Evolutionary conservation across 1,140 invertebrate species (phyloP).

Genomic region (Heliconius eleuchia): DNA sequence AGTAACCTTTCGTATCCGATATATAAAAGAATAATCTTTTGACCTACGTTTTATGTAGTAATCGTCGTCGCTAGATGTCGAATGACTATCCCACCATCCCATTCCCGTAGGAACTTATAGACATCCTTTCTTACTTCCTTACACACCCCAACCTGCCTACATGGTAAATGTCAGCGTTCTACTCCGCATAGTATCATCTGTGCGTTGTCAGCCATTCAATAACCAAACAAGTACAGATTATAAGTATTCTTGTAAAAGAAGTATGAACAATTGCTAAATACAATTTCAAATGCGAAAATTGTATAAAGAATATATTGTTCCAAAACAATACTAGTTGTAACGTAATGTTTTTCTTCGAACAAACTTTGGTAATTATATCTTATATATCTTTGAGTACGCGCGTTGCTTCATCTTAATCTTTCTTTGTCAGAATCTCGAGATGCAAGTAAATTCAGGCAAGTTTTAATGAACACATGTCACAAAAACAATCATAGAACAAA

Average conservation of each 20-base stretch:
- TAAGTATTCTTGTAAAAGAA: background rate
- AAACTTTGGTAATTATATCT: conserved; percentile 4
- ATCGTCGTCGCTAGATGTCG: too few species aligned
- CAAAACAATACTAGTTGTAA: background rate
- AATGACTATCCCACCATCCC: too few species aligned
- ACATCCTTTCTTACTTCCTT: too few species aligned
- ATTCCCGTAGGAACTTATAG: too few species aligned
- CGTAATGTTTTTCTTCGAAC: background rate
- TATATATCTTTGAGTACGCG: background rate
- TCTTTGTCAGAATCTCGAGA: background rate
- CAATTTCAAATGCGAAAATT: background rate
- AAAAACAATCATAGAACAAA: conserved; percentile 31
- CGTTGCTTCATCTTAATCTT: background rate
- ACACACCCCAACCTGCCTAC: too few species aligned
- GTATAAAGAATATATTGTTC: background rate
- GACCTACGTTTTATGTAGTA: too few species aligned
- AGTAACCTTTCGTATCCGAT: too few species aligned
- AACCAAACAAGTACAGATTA: background rate
- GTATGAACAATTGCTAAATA: background rate
- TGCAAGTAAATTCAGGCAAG: background rate
- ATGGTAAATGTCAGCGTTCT: too few species aligned
- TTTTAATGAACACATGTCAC: conserved; percentile 30
- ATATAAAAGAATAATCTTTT: too few species aligned
- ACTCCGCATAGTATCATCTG: too few species aligned
- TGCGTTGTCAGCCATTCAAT: too few species aligned